These are phyloP conservation scores for Chinchilla lanigera DNA, from an alignment of 2,113 vertebrate species.

Conservation along the genomic window DNA sequence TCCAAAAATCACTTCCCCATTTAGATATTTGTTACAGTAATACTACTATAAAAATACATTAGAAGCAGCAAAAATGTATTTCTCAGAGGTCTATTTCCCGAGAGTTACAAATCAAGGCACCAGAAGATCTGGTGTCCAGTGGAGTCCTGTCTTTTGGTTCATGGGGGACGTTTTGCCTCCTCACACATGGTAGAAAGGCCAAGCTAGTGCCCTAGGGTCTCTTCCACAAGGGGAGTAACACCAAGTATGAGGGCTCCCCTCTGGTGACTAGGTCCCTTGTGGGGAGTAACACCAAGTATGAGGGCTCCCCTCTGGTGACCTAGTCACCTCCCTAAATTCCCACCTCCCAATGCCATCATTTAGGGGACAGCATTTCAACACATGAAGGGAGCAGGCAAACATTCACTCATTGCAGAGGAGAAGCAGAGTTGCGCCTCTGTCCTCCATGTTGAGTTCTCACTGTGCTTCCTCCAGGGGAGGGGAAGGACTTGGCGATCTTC, in stretches of 20 bases:
- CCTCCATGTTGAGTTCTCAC: neutral
- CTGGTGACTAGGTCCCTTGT: no score
- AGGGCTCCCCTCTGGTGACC: neutral
- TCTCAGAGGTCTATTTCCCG: neutral
- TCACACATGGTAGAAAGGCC: no score
- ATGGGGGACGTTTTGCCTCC: neutral
- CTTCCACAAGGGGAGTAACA: neutral
- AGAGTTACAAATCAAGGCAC: neutral
- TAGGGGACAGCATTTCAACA: neutral
- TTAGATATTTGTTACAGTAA: neutral
- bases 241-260: neutral
- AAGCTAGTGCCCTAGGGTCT: neutral
- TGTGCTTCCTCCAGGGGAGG: accelerated
- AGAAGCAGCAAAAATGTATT: neutral
- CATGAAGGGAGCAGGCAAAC: neutral
- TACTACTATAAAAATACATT: neutral
- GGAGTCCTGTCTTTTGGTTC: neutral
- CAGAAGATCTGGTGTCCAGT: neutral
- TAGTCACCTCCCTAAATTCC: neutral
- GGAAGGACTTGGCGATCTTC: neutral
- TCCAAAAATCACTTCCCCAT: no score
- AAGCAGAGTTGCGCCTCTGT: neutral
- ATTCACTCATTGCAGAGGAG: neutral
- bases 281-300: neutral
- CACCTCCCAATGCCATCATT: neutral